Base-by-base conservation (phyloP, 2,113 vertebrate genomes). In the cat (Felis catus) region DNA sequence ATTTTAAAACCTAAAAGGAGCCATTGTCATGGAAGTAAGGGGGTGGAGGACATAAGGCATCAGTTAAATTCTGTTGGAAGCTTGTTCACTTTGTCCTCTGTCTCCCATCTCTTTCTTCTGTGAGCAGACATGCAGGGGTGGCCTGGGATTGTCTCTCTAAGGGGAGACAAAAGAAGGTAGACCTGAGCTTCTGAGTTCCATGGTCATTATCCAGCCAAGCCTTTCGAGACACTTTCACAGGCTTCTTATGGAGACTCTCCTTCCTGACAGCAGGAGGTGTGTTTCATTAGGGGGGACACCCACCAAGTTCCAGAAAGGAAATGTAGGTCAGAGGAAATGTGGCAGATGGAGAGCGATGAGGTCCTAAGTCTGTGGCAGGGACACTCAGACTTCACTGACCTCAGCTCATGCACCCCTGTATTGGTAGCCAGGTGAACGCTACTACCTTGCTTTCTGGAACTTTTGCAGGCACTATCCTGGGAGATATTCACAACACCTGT, bases 241-340 rank as follows among this genome's bases (percentile, higher is more conserved):
- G 19, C 81, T 92, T 74, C 48, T 92, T 63, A 53, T 86, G 33
- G 74, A 76, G 45, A 41, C 65, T 58, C 8, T n/a, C 55, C 16
- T 87, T 91, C 79, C 74, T 29, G 27, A 70, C 68, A 95, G n/a
- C 81, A 71, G 61, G 81, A 85, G 29, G 41, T 48, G 7, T 92
- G 81, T 65, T 33, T 95, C 45, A 61, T 96, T 58, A 91, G 66
- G 61, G 27, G 23, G 8, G 48, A 95, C 61, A 91, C 55, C 41
- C 70, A 90, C 41, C 80, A 78, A n/a, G 51, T 79, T 79, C 89
- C 55, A 73, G 45, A 88, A 96, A 89, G 39, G 71, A 93, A 82
- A 94, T 91, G 41, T 81, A 88, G 93, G 84, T 95, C 81, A 88
- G 55, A 83, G 81, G 27, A 58, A 91, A 66, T 76, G 36, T 80